These are phyloP conservation scores for Callipepla californica DNA, from an alignment of 2,113 vertebrate species.

Conservation along the genomic window DNA sequence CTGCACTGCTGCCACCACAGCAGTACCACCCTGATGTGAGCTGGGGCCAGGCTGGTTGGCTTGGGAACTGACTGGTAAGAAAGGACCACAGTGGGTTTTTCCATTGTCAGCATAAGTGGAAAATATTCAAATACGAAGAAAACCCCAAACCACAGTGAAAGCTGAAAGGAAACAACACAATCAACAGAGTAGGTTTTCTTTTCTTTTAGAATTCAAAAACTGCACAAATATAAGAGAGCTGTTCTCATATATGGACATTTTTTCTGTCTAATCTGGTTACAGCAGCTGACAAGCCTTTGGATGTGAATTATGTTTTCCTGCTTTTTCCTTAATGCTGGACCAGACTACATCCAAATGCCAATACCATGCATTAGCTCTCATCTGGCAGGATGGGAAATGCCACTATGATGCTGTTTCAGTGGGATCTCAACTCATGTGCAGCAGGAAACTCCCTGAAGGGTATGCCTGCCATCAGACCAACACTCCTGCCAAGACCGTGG, in stretches of 20 bases:
- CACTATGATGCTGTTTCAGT: background rate
- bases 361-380: background rate
- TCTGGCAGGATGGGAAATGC: background rate
- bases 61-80: background rate
- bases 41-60: background rate
- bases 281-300: background rate
- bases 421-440: background rate
- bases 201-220: background rate
- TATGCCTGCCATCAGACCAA: background rate
- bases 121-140: constrained; percentile 19
- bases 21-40: background rate
- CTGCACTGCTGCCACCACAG: background rate
- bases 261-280: background rate
- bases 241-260: background rate
- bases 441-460: background rate
- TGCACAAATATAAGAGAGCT: background rate
- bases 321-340: background rate
- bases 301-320: background rate
- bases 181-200: background rate
- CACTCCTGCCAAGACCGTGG: background rate
- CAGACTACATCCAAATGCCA: background rate
- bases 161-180: constrained; percentile 23
- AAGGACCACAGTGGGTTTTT: background rate
- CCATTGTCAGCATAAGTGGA: background rate
- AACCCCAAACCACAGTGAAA: background rate